Conservation (phyloP, 2,797 vertebrate species). For the Sciurus vulgaris region DNA sequence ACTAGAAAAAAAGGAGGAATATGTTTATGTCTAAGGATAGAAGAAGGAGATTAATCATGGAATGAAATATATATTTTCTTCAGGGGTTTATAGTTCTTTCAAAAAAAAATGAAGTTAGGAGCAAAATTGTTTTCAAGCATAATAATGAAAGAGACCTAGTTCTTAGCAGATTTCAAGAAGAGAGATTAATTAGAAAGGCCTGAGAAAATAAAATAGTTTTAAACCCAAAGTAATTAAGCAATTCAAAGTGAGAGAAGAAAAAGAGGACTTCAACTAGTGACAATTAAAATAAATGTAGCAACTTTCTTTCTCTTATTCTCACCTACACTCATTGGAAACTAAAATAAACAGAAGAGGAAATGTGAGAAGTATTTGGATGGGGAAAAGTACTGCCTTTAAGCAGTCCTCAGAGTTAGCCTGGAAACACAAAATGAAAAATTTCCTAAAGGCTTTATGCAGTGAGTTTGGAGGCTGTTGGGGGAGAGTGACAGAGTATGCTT, state of each 20-base stretch:
- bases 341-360: conserved; percentile 42
- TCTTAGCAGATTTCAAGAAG: neutral
- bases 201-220: conserved; percentile 62
- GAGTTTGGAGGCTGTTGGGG: neutral
- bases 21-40: neutral
- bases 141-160: neutral
- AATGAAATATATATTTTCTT: conserved; percentile 1
- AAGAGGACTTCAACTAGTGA: conserved; percentile 8
- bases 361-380: neutral
- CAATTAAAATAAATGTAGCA: conserved; percentile 24
- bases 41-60: neutral
- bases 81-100: neutral
- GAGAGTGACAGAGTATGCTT: neutral
- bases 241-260: conserved; percentile 1
- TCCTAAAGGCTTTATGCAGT: neutral
- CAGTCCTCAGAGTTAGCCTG: neutral
- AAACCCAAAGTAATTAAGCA: conserved; percentile 36
- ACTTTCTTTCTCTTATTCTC: conserved; percentile 30
- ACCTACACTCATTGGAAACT: conserved; percentile 38
- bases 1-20: neutral
- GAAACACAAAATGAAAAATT: neutral
- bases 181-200: conserved; percentile 44
- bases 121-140: conserved; percentile 6
- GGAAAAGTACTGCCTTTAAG: neutral
- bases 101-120: neutral